Conservation (phyloP, 2,797 vertebrate species). For the Enteromius mattozi region DNA sequence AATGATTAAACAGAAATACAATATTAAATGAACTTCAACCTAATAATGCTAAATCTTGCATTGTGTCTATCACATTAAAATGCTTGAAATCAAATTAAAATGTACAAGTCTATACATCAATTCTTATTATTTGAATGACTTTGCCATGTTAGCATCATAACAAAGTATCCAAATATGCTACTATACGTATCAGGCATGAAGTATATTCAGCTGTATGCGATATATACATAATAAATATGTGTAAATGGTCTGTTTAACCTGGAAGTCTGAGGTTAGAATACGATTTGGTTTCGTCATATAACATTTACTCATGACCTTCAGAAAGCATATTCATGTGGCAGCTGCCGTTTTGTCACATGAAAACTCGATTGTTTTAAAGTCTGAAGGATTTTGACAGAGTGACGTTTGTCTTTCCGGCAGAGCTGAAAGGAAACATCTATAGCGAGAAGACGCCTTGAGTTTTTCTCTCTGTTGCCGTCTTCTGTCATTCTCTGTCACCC, state of each 20-base stretch:
- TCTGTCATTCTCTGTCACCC: conserved; percentile 57
- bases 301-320: not conserved
- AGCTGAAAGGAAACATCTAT: conserved; percentile 39
- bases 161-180: not conserved
- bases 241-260: not conserved
- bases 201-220: not conserved
- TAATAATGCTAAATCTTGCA: not conserved
- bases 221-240: not conserved
- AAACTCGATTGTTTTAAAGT: conserved; percentile 19
- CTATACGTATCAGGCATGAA: not conserved
- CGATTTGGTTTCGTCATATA: not conserved
- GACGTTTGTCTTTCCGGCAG: not conserved
- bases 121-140: not conserved
- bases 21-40: conserved; percentile 12
- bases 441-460: conserved; percentile 32
- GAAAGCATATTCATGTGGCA: not conserved
- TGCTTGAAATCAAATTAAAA: not conserved
- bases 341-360: conserved; percentile 16
- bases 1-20: not conserved
- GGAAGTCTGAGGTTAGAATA: not conserved
- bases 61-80: not conserved
- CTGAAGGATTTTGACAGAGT: conserved; percentile 12
- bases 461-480: conserved; percentile 18
- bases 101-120: not conserved
- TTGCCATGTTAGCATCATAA: not conserved